Percentiles rank a stretch among this genome's conserved stretches.
Evolutionary conservation across 2,113 vertebrate genomes (phyloP).

Genomic region (Merops nubicus): DNA sequence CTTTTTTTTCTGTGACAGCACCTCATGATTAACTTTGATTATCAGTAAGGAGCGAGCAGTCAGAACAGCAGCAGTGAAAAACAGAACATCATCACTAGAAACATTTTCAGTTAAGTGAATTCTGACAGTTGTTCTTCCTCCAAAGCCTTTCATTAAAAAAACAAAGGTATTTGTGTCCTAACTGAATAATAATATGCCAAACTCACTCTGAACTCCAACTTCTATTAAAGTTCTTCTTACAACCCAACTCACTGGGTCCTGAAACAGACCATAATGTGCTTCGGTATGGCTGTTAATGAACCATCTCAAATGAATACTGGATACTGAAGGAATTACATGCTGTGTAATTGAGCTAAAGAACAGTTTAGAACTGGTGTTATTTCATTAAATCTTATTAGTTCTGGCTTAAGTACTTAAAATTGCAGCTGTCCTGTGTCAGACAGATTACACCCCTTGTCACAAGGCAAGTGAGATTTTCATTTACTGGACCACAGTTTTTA

Average conservation of each 20-base stretch:
- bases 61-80: background rate
- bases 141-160: background rate
- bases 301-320: slow-evolving; percentile 17
- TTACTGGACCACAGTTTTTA: background rate
- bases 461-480: background rate
- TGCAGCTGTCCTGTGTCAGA: slow-evolving; percentile 9
- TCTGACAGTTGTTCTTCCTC: background rate
- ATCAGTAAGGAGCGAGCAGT: background rate
- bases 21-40: background rate
- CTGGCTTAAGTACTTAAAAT: slow-evolving; percentile 26
- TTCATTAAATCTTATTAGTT: slow-evolving; percentile 57
- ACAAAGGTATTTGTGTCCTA: background rate
- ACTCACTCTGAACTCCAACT: background rate
- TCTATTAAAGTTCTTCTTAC: background rate
- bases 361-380: slow-evolving; percentile 43
- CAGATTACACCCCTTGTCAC: slow-evolving; percentile 25
- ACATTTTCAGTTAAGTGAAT: background rate
- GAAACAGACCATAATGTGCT: background rate
- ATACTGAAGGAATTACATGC: slow-evolving; percentile 38
- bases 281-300: slow-evolving; percentile 27
- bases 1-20: background rate
- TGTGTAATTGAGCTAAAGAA: slow-evolving; percentile 53
- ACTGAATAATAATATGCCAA: background rate
- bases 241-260: background rate
- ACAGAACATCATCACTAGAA: background rate